Evolutionary conservation across 2,113 vertebrate species (phyloP).

Genomic region (Elaphurus davidianus): DNA sequence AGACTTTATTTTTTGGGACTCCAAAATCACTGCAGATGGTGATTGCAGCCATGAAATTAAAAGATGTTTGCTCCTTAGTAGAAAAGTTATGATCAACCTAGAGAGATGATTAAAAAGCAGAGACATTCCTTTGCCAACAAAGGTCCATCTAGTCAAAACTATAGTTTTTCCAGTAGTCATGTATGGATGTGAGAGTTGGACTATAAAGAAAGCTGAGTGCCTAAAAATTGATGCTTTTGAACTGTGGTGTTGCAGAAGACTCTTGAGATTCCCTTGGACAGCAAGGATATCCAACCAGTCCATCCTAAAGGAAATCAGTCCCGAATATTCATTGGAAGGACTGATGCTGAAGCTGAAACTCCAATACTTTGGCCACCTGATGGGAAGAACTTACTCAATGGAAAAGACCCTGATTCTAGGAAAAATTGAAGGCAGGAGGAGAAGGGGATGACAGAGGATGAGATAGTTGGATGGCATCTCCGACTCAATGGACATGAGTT

Average conservation of each 20-base stretch:
- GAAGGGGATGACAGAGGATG: background rate
- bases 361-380: background rate
- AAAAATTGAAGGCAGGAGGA: rapidly evolving
- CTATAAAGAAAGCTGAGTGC: background rate
- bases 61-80: background rate
- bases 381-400: background rate
- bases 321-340: background rate
- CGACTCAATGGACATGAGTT: background rate
- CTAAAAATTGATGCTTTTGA: background rate
- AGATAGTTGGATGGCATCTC: background rate
- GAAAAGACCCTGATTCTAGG: background rate
- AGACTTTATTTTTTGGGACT: background rate
- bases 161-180: background rate
- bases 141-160: background rate
- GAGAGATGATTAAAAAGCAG: background rate
- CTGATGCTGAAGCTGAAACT: background rate
- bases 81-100: background rate
- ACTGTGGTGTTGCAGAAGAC: background rate
- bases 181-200: background rate
- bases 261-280: background rate
- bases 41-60: background rate
- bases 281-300: background rate
- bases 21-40: background rate
- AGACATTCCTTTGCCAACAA: background rate
- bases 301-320: background rate